Conservation (phyloP, 2,888 invertebrate species). For the Melanargia galathea region DNA sequence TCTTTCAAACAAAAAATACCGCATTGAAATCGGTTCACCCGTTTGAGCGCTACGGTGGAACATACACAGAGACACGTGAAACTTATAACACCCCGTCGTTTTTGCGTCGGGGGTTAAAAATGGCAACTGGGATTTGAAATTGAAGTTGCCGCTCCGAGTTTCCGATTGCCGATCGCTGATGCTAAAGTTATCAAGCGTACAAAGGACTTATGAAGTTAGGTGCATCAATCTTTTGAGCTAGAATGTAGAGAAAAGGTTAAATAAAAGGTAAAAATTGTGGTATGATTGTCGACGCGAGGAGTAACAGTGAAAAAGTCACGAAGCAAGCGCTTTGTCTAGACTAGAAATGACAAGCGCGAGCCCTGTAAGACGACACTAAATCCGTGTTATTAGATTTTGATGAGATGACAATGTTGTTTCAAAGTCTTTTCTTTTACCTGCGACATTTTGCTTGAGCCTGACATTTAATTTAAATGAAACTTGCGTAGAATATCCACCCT, state of each 20-base stretch:
- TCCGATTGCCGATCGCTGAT: too few relatives aligned
- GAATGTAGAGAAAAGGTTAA: constrained; percentile 35
- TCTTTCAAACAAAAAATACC: too few relatives aligned
- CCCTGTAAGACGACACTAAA: constrained; percentile 54
- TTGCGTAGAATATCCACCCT: neutral
- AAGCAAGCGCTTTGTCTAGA: constrained; percentile 75
- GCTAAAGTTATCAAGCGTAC: neutral
- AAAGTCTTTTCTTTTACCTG: constrained; percentile 37
- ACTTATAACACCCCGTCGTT: too few relatives aligned
- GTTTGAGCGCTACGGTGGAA: too few relatives aligned
- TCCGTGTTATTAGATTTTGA: constrained; percentile 70
- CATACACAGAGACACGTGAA: too few relatives aligned
- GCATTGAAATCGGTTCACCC: too few relatives aligned
- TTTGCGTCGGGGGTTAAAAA: too few relatives aligned
- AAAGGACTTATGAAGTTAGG: neutral
- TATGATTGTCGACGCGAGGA: constrained; percentile 70
- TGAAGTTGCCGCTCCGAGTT: too few relatives aligned
- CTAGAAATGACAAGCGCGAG: constrained; percentile 60
- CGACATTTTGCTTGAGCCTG: neutral
- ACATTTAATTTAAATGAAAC: neutral
- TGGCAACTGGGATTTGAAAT: too few relatives aligned
- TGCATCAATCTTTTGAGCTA: constrained; percentile 49
- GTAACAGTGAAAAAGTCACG: constrained; percentile 76
- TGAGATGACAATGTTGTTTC: constrained; percentile 63
- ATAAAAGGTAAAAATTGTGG: constrained; percentile 49